Evolutionary conservation across 2,888 invertebrate species (phyloP).

Genomic region (Oegoconia quadripuncta): DNA sequence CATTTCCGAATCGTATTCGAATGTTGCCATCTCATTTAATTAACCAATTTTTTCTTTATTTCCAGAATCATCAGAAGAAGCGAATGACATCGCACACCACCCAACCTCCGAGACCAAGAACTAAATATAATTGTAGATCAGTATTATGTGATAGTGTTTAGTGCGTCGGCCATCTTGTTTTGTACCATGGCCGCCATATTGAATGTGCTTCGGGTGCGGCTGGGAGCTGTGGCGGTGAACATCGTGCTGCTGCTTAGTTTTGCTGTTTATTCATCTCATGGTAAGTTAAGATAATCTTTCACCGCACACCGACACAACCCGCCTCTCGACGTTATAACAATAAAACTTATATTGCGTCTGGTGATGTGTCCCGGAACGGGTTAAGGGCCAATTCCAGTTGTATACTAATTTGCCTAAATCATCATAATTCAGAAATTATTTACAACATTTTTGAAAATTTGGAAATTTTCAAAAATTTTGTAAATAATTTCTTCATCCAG

Average conservation of each 20-base stretch:
- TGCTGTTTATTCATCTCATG: slow-evolving; percentile 66
- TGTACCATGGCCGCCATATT: slow-evolving; percentile 53
- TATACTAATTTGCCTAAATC: too few relatives aligned
- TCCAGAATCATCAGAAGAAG: slow-evolving; percentile 37
- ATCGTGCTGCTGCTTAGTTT: slow-evolving; percentile 50
- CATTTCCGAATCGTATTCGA: too few relatives aligned
- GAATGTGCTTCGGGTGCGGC: slow-evolving; percentile 41
- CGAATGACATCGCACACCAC: slow-evolving; percentile 49
- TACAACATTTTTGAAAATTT: too few relatives aligned
- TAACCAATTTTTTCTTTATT: slow-evolving; percentile 25
- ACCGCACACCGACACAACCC: not conserved
- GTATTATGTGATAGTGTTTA: slow-evolving; percentile 64
- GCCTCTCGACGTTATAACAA: not conserved
- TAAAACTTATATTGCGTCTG: too few relatives aligned
- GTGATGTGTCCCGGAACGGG: too few relatives aligned
- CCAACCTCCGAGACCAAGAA: not conserved
- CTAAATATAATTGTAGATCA: slow-evolving; percentile 2
- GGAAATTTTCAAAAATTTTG: too few relatives aligned
- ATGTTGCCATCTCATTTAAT: too few relatives aligned
- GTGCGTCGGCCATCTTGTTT: slow-evolving; percentile 46
- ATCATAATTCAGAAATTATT: too few relatives aligned
- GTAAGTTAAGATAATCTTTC: slow-evolving; percentile 39
- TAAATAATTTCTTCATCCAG: too few relatives aligned
- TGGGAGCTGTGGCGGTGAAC: slow-evolving; percentile 44
- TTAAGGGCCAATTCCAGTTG: too few relatives aligned